These are phyloP conservation scores for Protobothrops flavoviridis DNA, from an alignment of 2,113 vertebrate genomes.

Conservation along the genomic window DNA sequence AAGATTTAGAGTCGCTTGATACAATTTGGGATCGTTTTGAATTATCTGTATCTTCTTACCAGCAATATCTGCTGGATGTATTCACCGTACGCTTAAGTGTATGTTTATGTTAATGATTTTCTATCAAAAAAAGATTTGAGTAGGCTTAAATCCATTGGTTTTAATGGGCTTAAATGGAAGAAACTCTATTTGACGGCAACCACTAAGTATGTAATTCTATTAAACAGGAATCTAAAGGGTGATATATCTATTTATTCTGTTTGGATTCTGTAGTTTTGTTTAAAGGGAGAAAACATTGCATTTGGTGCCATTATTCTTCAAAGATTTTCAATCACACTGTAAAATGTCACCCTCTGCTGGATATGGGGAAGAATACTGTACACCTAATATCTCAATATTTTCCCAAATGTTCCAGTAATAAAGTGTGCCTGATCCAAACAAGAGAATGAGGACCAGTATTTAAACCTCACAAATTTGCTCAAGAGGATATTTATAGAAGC, in stretches of 20 bases:
- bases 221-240: slow-evolving; percentile 58
- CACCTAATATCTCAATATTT: neutral
- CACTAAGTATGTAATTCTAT: slow-evolving; percentile 44
- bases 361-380: neutral
- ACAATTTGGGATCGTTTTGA: neutral
- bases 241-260: neutral
- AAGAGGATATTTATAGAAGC: neutral
- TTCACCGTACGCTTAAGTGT: slow-evolving; percentile 10
- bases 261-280: neutral
- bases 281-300: slow-evolving; percentile 48
- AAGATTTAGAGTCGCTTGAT: neutral
- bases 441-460: neutral
- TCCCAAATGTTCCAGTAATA: slow-evolving; percentile 39
- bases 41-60: neutral
- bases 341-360: slow-evolving; percentile 65
- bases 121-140: neutral
- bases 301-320: slow-evolving; percentile 31
- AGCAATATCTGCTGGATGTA: slow-evolving; percentile 55
- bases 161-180: neutral
- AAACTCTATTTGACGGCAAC: neutral
- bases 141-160: neutral
- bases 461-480: neutral
- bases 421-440: neutral
- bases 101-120: neutral
- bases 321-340: slow-evolving; percentile 58